Evolutionary conservation across 2,797 vertebrate species (phyloP).

Genomic region (Octomys mimax): DNA sequence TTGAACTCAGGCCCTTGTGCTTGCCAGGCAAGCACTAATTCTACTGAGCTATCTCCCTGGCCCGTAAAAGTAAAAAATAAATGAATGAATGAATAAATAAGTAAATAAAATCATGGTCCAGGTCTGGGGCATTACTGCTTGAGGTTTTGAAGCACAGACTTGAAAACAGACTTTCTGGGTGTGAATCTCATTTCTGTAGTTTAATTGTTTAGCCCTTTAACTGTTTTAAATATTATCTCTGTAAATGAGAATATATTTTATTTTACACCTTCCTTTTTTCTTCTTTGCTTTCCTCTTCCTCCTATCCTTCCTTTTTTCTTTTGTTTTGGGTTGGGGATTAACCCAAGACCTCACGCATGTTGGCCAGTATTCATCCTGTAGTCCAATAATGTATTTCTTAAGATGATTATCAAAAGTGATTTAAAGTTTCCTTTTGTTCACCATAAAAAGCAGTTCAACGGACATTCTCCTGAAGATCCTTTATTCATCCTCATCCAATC

Average conservation of each 20-base stretch:
- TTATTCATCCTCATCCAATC: background rate
- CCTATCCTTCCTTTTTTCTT: background rate
- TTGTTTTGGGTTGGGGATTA: background rate
- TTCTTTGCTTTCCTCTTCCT: background rate
- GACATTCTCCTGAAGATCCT: background rate
- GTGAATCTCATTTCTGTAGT: background rate
- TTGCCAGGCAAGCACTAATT: too few species aligned
- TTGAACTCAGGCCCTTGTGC: too few species aligned
- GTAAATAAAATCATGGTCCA: background rate
- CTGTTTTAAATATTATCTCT: background rate
- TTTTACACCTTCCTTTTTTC: background rate
- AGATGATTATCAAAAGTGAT: background rate
- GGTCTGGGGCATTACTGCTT: background rate
- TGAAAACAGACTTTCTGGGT: background rate
- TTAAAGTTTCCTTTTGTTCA: conserved; percentile 23
- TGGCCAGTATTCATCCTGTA: background rate
- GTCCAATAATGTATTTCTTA: background rate
- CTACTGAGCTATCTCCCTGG: too few species aligned
- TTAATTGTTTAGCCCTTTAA: background rate
- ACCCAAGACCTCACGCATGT: background rate
- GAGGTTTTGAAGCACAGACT: background rate
- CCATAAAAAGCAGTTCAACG: background rate
- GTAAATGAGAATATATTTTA: background rate
- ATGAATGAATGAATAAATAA: too few species aligned
- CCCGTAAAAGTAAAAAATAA: too few species aligned